Conservation (phyloP, 2,797 vertebrate genomes). For the Diglossa cyanea region DNA sequence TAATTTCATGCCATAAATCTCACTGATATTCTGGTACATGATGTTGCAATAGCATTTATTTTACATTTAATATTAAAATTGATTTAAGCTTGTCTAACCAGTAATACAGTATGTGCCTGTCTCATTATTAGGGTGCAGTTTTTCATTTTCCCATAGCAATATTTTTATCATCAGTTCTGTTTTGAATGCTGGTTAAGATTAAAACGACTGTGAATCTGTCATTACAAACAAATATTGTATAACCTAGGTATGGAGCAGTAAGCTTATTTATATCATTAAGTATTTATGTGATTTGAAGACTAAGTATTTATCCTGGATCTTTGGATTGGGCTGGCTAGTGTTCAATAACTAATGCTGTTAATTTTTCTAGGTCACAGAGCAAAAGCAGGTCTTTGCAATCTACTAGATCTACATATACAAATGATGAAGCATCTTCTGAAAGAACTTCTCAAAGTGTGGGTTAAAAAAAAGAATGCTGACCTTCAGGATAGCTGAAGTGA, state of each 20-base stretch:
- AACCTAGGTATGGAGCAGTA: not conserved
- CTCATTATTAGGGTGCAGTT: not conserved
- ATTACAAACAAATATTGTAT: not conserved
- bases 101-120: not conserved
- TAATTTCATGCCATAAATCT: constrained; percentile 10
- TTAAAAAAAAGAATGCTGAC: not conserved
- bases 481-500: not conserved
- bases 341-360: not conserved
- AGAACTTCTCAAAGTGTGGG: not conserved
- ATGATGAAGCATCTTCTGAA: not conserved
- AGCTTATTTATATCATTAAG: not conserved
- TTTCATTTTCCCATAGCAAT: not conserved
- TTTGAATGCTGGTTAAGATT: not conserved
- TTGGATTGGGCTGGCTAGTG: not conserved
- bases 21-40: not conserved
- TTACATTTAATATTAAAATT: constrained; percentile 2
- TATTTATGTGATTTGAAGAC: not conserved
- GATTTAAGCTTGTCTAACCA: not conserved
- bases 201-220: not conserved
- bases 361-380: not conserved
- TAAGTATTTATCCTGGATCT: not conserved
- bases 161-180: not conserved
- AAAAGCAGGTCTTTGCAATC: not conserved
- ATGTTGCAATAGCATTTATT: not conserved
- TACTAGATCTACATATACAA: not conserved